Conservation (phyloP, 2,113 vertebrate genomes). For the Grus americana region DNA sequence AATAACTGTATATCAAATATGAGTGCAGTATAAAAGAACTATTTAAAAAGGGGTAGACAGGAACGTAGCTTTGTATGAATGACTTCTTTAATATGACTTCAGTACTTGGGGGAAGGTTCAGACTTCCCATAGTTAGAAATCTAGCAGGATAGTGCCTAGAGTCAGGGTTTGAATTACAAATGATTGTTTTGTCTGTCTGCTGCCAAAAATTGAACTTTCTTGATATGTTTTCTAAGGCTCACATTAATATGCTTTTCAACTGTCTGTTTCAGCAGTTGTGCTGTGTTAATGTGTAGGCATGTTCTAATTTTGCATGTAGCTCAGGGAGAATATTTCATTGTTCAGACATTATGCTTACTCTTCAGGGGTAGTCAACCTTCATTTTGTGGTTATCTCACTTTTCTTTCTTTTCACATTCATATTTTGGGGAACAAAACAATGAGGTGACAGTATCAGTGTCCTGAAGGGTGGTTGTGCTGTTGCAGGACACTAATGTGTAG, state of each 20-base stretch:
- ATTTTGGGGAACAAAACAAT: background rate
- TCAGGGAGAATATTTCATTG: background rate
- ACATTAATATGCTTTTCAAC: conserved; percentile 6
- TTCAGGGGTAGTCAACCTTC: background rate
- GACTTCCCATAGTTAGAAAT: background rate
- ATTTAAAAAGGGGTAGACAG: background rate
- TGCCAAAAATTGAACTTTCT: conserved; percentile 32
- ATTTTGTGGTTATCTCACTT: background rate
- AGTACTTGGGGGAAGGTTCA: background rate
- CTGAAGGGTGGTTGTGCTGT: background rate
- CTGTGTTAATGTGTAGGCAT: conserved; percentile 35
- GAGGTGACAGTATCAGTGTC: background rate
- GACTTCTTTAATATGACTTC: background rate
- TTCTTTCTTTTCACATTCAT: background rate
- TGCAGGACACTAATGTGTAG: background rate
- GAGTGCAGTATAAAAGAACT: background rate
- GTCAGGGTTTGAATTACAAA: conserved; percentile 22
- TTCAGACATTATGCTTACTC: background rate
- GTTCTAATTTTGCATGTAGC: conserved; percentile 36
- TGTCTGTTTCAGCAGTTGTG: conserved; percentile 31
- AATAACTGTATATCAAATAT: background rate
- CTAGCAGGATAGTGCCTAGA: background rate
- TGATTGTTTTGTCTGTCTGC: conserved; percentile 38
- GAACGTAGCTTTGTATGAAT: background rate
- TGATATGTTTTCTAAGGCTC: conserved; percentile 21